Evolutionary conservation across 2,113 vertebrate genomes (phyloP).

Genomic region (Desmodus rotundus): DNA sequence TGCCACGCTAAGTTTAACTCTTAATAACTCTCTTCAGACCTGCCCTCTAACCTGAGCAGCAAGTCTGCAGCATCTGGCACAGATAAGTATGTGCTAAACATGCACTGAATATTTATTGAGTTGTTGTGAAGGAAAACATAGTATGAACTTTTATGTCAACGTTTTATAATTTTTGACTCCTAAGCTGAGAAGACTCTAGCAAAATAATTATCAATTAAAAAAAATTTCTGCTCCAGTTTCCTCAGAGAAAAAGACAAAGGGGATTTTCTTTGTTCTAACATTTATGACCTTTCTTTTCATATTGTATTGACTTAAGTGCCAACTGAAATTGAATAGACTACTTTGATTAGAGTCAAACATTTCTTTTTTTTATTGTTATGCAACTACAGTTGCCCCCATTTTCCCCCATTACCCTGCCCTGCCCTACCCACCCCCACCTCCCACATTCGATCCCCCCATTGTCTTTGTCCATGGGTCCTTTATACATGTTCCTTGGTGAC

Average conservation of each 20-base stretch:
- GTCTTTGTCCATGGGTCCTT: too few relatives aligned
- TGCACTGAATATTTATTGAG: neutral
- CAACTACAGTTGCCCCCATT: too few relatives aligned
- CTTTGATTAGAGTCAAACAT: constrained; percentile 8
- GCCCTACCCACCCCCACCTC: too few relatives aligned
- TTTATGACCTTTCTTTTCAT: neutral
- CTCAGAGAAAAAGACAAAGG: neutral
- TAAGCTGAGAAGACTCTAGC: neutral
- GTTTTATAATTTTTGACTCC: neutral
- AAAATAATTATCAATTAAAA: neutral
- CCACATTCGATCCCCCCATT: too few relatives aligned
- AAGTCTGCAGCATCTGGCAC: neutral
- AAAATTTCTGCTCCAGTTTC: neutral
- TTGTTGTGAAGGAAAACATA: neutral
- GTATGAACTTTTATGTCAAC: neutral
- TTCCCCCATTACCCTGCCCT: too few relatives aligned
- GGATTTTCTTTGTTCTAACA: neutral
- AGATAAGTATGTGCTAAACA: neutral
- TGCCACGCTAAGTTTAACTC: neutral
- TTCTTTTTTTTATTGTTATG: neutral
- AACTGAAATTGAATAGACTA: neutral
- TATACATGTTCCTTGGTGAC: too few relatives aligned
- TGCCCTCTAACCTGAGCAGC: neutral
- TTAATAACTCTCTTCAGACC: neutral
- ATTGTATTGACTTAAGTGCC: neutral